Percentiles rank a stretch among this genome's conserved stretches.
These are phyloP conservation scores for Sebastiscus albofasciatus DNA, from an alignment of 2,797 vertebrate species.

Conservation along the genomic window DNA sequence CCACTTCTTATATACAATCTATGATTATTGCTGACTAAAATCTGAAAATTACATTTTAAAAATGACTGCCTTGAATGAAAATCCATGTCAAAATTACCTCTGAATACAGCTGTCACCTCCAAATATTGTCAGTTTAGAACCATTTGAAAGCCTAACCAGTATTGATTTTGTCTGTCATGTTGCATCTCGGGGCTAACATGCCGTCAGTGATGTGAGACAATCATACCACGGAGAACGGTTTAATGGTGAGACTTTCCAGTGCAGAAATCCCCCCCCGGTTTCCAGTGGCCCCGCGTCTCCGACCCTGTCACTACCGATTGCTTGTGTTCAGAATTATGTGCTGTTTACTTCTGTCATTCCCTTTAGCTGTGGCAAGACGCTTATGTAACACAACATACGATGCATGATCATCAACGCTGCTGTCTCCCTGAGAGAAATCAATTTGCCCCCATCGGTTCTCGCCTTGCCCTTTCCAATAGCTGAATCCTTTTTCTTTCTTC, in stretches of 20 bases:
- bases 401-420: slow-evolving; percentile 42
- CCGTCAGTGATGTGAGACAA: slow-evolving; percentile 10
- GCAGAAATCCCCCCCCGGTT: slow-evolving; percentile 15
- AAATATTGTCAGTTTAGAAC: neutral
- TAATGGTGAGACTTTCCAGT: slow-evolving; percentile 38
- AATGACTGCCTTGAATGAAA: neutral
- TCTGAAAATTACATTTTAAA: neutral
- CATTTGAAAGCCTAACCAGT: neutral
- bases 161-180: slow-evolving; percentile 3
- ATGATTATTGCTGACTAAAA: neutral
- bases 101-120: neutral
- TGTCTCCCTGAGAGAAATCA: slow-evolving; percentile 64
- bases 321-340: slow-evolving; percentile 39
- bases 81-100: neutral
- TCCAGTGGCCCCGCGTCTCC: slow-evolving; percentile 34
- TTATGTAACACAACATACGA: slow-evolving; percentile 71
- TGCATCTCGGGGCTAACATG: neutral
- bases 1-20: too few species aligned
- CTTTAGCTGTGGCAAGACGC: slow-evolving; percentile 48
- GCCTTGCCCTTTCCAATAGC: slow-evolving; percentile 36
- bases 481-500: slow-evolving; percentile 16
- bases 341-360: slow-evolving; percentile 65
- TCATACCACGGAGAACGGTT: slow-evolving; percentile 30
- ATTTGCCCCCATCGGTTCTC: slow-evolving; percentile 56
- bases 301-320: slow-evolving; percentile 68